These are phyloP conservation scores for Melanophora roralis DNA, from an alignment of 2,888 invertebrate genomes.

Conservation along the genomic window DNA sequence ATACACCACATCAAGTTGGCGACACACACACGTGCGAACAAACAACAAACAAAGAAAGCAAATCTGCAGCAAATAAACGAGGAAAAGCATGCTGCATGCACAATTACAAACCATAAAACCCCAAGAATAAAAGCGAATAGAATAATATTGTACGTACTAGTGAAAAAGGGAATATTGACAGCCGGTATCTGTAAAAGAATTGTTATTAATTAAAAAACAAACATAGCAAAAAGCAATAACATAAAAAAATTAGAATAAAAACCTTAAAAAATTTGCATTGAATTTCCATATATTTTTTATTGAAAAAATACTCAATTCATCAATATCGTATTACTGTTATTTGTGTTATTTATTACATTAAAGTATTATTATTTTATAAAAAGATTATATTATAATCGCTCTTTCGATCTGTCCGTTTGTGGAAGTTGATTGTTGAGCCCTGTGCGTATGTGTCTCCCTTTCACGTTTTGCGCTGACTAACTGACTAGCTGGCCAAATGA, in stretches of 20 bases:
- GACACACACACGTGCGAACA: background rate
- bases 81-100: conserved; percentile 15
- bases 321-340: no score
- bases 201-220: background rate
- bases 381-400: conserved; percentile 10
- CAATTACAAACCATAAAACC: conserved; percentile 11
- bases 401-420: conserved; percentile 22
- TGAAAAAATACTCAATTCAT: no score
- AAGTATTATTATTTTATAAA: conserved; percentile 19
- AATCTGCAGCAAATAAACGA: conserved; percentile 2
- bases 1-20: conserved; percentile 9
- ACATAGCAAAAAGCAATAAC: background rate
- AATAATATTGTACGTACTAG: background rate
- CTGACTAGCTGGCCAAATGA: background rate
- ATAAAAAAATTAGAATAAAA: background rate
- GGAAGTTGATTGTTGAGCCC: conserved; percentile 19
- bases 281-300: background rate
- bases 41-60: conserved; percentile 13
- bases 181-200: conserved; percentile 23
- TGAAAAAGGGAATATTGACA: conserved; percentile 11
- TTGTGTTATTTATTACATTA: background rate
- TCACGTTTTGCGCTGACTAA: background rate
- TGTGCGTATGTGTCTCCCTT: conserved; percentile 3
- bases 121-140: conserved; percentile 16
- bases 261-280: conserved; percentile 3